A percentile compares a stretch with the other conserved stretches of the same genome.
Evolutionary conservation across 1,140 invertebrate species (phyloP).

Genomic region (Mesaphorura yosii): DNA sequence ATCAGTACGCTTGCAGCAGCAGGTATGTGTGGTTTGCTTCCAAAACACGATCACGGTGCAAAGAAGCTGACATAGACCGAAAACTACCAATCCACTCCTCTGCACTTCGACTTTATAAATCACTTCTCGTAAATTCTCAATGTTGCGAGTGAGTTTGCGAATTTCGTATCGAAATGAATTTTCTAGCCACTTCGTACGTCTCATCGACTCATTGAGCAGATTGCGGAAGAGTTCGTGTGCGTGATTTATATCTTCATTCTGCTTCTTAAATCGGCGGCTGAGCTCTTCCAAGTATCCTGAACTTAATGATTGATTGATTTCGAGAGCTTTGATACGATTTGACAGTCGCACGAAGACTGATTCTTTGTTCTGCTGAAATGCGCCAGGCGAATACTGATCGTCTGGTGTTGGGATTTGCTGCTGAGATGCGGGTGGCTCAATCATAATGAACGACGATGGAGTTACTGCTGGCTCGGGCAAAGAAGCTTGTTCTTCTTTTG

Average conservation of each 20-base stretch:
- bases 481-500: neutral
- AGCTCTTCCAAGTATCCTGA: slow-evolving; percentile 91
- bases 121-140: slow-evolving; percentile 20
- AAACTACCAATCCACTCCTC: slow-evolving; percentile 19
- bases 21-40: too few relatives aligned
- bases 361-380: slow-evolving; percentile 51
- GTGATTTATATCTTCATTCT: slow-evolving; percentile 66
- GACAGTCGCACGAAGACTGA: slow-evolving; percentile 87
- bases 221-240: slow-evolving; percentile 13
- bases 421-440: neutral
- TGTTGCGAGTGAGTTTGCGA: slow-evolving; percentile 13
- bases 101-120: slow-evolving; percentile 25
- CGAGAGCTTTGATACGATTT: slow-evolving; percentile 88
- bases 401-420: slow-evolving; percentile 8
- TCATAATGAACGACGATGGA: neutral
- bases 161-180: slow-evolving; percentile 11
- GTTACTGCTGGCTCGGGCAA: too few relatives aligned
- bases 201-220: slow-evolving; percentile 18
- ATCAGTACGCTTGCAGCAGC: too few relatives aligned
- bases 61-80: slow-evolving; percentile 21
- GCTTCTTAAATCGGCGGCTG: slow-evolving; percentile 84
- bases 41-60: neutral
- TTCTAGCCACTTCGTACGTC: slow-evolving; percentile 20
- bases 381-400: neutral
- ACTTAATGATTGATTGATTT: slow-evolving; percentile 90